A percentile compares a stretch with the other conserved stretches of the same genome.
phyloP scores from a whole-genome alignment of 2,888 invertebrate species.

The Acanthacorydalis orientalis region DNA sequence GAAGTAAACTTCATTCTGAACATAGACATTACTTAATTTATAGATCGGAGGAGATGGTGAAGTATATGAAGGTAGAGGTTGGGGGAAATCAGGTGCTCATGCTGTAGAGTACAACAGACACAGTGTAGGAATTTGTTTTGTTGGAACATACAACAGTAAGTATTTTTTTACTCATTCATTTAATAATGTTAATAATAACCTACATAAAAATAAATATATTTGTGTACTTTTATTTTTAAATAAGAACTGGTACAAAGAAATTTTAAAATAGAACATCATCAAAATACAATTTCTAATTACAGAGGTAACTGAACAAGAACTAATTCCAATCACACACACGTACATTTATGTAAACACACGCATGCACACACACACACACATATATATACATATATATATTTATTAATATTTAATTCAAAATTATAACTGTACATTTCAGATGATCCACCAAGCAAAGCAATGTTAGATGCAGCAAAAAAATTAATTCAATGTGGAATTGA shows the following conservation, averaged over 20 bases:
- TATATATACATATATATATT: no score
- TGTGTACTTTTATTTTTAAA: neutral
- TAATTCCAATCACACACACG: no score
- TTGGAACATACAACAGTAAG: constrained; percentile 34
- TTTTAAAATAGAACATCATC: neutral
- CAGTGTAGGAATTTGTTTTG: constrained; percentile 44
- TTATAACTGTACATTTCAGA: constrained; percentile 15
- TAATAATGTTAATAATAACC: neutral
- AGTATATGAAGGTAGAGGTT: constrained; percentile 47
- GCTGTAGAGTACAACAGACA: constrained; percentile 38
- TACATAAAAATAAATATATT: no score
- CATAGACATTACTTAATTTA: constrained; percentile 34
- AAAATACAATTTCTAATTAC: no score
- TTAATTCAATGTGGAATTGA: constrained; percentile 26
- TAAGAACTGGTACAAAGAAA: neutral
- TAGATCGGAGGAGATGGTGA: constrained; percentile 45
- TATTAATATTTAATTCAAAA: neutral
- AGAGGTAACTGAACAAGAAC: no score
- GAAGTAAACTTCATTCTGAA: no score
- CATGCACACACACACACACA: no score
- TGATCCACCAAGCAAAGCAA: constrained; percentile 20
- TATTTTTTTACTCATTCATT: neutral
- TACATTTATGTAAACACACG: no score
- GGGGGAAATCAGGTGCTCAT: constrained; percentile 42
- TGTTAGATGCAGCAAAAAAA: constrained; percentile 22